phyloP scores from a whole-genome alignment of 1,140 invertebrate genomes.

The Pseudomyrmex gracilis region DNA sequence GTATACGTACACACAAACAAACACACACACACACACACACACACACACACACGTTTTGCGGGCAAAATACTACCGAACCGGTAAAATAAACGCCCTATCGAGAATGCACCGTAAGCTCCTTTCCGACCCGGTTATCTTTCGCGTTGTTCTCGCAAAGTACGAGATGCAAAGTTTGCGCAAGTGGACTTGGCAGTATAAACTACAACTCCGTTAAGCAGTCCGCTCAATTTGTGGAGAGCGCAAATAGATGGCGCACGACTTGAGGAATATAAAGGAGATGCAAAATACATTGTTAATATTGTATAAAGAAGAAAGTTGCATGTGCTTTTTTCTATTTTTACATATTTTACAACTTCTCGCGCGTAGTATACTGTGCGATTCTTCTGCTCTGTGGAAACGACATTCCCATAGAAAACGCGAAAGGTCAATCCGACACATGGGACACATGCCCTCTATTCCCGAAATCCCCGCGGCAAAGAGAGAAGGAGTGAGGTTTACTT shows the following conservation, averaged over 20 bases:
- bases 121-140: not conserved
- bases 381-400: not conserved
- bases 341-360: not conserved
- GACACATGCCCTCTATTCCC: slow-evolving; percentile 15
- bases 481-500: slow-evolving; percentile 49
- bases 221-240: slow-evolving; percentile 36
- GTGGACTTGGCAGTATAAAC: slow-evolving; percentile 11
- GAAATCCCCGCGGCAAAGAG: slow-evolving; percentile 19
- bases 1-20: no score
- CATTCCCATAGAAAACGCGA: slow-evolving; percentile 12
- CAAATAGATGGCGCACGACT: slow-evolving; percentile 25
- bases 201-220: slow-evolving; percentile 38
- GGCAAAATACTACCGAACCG: slow-evolving; percentile 59
- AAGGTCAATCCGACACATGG: slow-evolving; percentile 37
- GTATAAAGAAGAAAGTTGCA: not conserved
- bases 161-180: slow-evolving; percentile 7
- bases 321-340: not conserved
- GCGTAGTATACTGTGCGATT: not conserved
- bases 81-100: slow-evolving; percentile 69
- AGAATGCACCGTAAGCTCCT: not conserved
- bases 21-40: no score
- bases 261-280: not conserved
- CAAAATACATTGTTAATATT: slow-evolving; percentile 1
- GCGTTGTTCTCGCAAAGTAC: not conserved
- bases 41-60: not conserved